Percentiles rank a stretch among this genome's conserved stretches.
These are phyloP conservation scores for Brachionus plicatilis DNA, from an alignment of 1,140 invertebrate genomes.

Conservation along the genomic window DNA sequence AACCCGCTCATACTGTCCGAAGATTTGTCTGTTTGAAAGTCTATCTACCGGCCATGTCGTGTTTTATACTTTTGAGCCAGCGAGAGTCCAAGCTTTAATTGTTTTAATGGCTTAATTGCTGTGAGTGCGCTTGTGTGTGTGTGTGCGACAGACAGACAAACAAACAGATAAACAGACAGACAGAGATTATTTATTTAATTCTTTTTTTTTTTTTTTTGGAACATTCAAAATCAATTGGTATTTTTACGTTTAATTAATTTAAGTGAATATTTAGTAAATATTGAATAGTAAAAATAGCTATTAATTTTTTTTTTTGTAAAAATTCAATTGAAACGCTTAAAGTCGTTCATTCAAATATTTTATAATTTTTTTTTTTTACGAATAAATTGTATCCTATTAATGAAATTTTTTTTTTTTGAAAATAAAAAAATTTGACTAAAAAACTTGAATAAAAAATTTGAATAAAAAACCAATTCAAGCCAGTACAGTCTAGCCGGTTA, in stretches of 20 bases:
- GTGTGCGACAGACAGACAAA: neutral
- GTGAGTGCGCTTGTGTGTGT: neutral
- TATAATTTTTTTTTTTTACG: neutral
- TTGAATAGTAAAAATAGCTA: neutral
- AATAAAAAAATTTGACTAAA: too few species aligned
- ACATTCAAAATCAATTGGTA: neutral
- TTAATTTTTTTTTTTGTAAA: neutral
- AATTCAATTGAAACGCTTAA: conserved; percentile 2
- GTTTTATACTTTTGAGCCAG: neutral
- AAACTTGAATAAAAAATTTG: too few species aligned
- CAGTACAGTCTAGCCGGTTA: too few species aligned
- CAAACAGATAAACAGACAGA: too few species aligned
- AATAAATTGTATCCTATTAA: neutral
- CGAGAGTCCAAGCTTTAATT: neutral
- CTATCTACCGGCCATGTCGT: neutral
- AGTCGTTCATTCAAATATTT: conserved; percentile 5
- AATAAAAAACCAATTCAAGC: too few species aligned
- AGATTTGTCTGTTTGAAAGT: neutral
- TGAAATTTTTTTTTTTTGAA: neutral
- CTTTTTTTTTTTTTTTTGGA: neutral
- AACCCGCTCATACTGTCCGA: conserved; percentile 35
- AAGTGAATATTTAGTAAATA: neutral
- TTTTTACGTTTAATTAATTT: neutral
- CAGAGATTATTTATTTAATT: neutral
- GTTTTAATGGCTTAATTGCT: neutral